Conservation (phyloP, 2,888 invertebrate genomes). For the Mesorhabditis belari region DNA sequence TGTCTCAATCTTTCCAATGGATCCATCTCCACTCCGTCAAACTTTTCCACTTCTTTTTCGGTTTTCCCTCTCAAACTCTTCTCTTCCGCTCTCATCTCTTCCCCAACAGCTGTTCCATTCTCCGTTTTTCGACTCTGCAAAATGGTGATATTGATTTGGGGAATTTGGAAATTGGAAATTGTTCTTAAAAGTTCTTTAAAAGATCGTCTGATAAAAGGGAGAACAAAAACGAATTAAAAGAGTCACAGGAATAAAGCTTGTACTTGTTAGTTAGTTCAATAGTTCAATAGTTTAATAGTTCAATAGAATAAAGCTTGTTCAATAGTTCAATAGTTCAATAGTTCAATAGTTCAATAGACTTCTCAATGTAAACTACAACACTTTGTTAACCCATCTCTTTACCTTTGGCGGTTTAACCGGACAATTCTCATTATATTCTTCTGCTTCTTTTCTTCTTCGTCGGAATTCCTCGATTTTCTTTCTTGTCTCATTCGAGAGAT, state of each 20-base stretch:
- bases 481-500: slow-evolving; percentile 38
- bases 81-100: slow-evolving; percentile 43
- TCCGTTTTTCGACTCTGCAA: slow-evolving; percentile 7
- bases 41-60: slow-evolving; percentile 15
- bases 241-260: too few species aligned
- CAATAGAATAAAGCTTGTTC: too few species aligned
- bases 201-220: too few species aligned
- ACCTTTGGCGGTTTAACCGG: slow-evolving; percentile 50
- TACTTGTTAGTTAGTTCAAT: too few species aligned
- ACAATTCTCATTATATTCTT: slow-evolving; percentile 50
- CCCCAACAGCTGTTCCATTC: slow-evolving; percentile 9
- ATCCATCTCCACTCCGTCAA: slow-evolving; percentile 23
- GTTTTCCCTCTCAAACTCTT: slow-evolving; percentile 38
- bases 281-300: too few species aligned
- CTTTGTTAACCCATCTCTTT: slow-evolving; percentile 13
- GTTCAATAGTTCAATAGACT: too few species aligned
- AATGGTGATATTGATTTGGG: too few species aligned
- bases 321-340: too few species aligned
- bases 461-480: slow-evolving; percentile 52
- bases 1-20: slow-evolving; percentile 49
- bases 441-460: slow-evolving; percentile 51
- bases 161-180: too few species aligned
- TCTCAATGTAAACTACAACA: too few species aligned
- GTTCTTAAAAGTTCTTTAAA: too few species aligned
- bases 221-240: too few species aligned